phyloP scores from a whole-genome alignment of 1,140 invertebrate species.

The Drosophila lini region DNA sequence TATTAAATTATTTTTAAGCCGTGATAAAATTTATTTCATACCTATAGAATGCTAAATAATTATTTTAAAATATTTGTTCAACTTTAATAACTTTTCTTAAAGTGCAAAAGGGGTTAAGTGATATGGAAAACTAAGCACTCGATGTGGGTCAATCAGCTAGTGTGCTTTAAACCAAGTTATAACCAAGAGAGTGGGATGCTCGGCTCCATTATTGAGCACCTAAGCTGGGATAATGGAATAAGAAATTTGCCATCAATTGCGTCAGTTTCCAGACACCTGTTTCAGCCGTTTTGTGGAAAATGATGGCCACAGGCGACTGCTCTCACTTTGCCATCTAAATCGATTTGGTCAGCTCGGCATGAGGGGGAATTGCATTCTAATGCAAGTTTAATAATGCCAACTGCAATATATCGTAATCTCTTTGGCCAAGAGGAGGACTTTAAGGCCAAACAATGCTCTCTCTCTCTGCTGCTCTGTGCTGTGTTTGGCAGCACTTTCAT shows the following conservation, averaged over 20 bases:
- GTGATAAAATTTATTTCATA: neutral
- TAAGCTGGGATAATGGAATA: slow-evolving; percentile 21
- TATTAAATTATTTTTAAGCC: too few species aligned
- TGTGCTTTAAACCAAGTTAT: slow-evolving; percentile 19
- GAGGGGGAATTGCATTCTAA: slow-evolving; percentile 10
- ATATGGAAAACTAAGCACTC: slow-evolving; percentile 5
- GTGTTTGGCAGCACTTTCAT: slow-evolving; percentile 59
- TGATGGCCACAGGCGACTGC: neutral
- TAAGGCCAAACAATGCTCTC: slow-evolving; percentile 25
- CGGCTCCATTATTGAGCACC: slow-evolving; percentile 7
- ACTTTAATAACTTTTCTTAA: neutral
- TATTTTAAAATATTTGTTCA: neutral
- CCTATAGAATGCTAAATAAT: neutral
- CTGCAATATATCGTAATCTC: slow-evolving; percentile 40
- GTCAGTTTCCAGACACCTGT: slow-evolving; percentile 19
- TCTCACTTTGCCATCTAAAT: slow-evolving; percentile 13
- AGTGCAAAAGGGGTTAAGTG: slow-evolving; percentile 6
- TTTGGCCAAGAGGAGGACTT: slow-evolving; percentile 29
- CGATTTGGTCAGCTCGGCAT: neutral
- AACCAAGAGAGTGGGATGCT: neutral
- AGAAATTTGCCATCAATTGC: slow-evolving; percentile 19
- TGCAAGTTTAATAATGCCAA: slow-evolving; percentile 43
- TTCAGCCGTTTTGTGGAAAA: neutral
- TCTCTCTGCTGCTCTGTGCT: neutral
- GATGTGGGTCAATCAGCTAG: neutral